A percentile compares a stretch with the other conserved stretches of the same genome.
phyloP scores from a whole-genome alignment of 2,888 invertebrate species.

The Biston betularia region DNA sequence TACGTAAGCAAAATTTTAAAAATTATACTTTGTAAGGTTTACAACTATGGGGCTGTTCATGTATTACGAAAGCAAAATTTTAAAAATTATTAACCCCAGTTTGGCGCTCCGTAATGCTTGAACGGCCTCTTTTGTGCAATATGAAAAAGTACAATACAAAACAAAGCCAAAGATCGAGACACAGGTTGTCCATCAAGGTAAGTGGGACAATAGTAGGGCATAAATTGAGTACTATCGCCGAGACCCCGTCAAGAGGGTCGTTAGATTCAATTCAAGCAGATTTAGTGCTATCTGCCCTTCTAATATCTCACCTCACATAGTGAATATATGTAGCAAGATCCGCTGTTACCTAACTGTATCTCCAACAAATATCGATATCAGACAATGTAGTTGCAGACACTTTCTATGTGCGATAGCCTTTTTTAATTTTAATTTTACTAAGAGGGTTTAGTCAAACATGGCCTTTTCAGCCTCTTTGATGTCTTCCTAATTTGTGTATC shows the following conservation, averaged over 20 bases:
- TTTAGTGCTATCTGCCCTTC: slow-evolving; percentile 46
- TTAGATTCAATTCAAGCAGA: slow-evolving; percentile 77
- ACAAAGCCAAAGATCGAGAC: background rate
- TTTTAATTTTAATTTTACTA: too few relatives aligned
- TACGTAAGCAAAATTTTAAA: too few relatives aligned
- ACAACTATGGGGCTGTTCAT: too few relatives aligned
- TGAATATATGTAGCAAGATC: background rate
- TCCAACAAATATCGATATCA: background rate
- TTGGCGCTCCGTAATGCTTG: too few relatives aligned
- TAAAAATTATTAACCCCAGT: too few relatives aligned
- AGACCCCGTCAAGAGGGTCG: slow-evolving; percentile 66
- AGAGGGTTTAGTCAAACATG: too few relatives aligned
- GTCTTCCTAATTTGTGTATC: too few relatives aligned
- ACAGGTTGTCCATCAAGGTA: slow-evolving; percentile 47
- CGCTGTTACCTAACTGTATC: background rate
- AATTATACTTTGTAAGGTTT: too few relatives aligned
- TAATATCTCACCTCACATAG: slow-evolving; percentile 28
- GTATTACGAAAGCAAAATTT: too few relatives aligned
- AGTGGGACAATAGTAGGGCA: slow-evolving; percentile 62
- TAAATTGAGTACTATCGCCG: slow-evolving; percentile 78
- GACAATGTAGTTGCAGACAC: too few relatives aligned
- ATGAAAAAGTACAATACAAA: background rate
- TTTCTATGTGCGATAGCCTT: too few relatives aligned
- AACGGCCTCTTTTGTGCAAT: background rate
- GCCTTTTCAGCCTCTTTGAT: too few relatives aligned